phyloP scores from a whole-genome alignment of 2,888 invertebrate genomes.

The Unio delphinus region DNA sequence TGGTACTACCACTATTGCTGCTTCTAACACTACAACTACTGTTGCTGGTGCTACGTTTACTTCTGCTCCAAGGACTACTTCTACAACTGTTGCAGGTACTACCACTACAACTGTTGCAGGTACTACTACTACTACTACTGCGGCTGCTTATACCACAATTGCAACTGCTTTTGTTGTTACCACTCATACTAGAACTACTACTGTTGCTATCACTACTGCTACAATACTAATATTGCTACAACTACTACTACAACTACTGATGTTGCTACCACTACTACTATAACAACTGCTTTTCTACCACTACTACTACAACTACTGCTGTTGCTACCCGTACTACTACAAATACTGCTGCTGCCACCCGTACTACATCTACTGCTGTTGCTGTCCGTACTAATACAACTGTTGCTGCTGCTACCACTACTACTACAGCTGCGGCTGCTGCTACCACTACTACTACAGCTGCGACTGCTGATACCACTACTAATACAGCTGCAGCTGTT shows the following conservation, averaged over 20 bases:
- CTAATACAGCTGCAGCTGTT: conserved; percentile 1
- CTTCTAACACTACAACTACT: too few relatives aligned
- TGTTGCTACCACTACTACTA: conserved; percentile 1
- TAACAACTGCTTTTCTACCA: not conserved
- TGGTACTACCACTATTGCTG: too few relatives aligned
- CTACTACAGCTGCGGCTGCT: not conserved
- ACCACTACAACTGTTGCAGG: not conserved
- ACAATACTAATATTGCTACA: conserved; percentile 1
- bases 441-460: not conserved
- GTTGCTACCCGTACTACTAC: not conserved
- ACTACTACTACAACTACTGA: not conserved
- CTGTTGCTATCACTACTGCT: conserved; percentile 1
- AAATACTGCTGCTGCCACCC: not conserved
- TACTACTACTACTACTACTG: conserved; percentile 1
- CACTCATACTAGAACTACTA: conserved; percentile 5
- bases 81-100: not conserved
- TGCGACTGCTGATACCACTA: not conserved
- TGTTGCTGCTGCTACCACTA: conserved; percentile 1
- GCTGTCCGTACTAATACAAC: not conserved
- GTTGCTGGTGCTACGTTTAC: too few relatives aligned
- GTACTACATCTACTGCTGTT: conserved; percentile 4
- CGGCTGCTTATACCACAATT: too few relatives aligned
- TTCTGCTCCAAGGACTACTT: too few relatives aligned
- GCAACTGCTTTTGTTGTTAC: not conserved
- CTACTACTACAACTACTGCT: conserved; percentile 2